Percentiles rank a stretch among this genome's conserved stretches.
phyloP scores from a whole-genome alignment of 2,888 invertebrate genomes.

The Leptogaster cylindrica region DNA sequence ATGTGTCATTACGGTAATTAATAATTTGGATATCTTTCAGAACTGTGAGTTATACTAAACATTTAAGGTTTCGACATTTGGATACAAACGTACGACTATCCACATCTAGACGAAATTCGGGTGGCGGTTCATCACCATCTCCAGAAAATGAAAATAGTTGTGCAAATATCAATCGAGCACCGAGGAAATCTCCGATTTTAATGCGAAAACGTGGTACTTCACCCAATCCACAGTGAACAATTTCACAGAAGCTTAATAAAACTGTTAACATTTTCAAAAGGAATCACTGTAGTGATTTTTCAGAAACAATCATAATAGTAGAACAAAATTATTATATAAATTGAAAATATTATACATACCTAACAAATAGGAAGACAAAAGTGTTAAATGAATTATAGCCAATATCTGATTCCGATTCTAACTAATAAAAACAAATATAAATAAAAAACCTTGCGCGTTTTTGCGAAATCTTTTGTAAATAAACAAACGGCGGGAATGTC shows the following conservation, averaged over 20 bases:
- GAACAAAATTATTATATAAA: no score
- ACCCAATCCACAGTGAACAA: constrained; percentile 53
- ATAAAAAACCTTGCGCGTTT: no score
- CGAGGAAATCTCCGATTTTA: constrained; percentile 63
- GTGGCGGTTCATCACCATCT: constrained; percentile 75
- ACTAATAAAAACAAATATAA: no score
- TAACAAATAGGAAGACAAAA: no score
- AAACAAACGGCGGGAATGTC: no score
- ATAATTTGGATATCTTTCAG: background rate
- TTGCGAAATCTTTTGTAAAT: no score
- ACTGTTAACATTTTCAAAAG: no score
- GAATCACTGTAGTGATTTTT: no score
- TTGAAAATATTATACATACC: no score
- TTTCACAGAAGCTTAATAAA: background rate
- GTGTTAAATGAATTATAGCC: no score
- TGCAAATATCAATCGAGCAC: constrained; percentile 61
- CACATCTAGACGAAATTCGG: constrained; percentile 67
- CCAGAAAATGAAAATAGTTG: constrained; percentile 55
- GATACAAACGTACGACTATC: constrained; percentile 85
- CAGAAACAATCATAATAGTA: no score
- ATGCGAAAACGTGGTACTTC: constrained; percentile 57
- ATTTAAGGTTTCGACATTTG: constrained; percentile 78
- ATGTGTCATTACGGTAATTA: constrained; percentile 78
- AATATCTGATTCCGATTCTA: no score
- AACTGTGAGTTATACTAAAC: constrained; percentile 36